These are phyloP conservation scores for Pogona vitticeps DNA, from an alignment of 2,113 vertebrate species.

Conservation along the genomic window DNA sequence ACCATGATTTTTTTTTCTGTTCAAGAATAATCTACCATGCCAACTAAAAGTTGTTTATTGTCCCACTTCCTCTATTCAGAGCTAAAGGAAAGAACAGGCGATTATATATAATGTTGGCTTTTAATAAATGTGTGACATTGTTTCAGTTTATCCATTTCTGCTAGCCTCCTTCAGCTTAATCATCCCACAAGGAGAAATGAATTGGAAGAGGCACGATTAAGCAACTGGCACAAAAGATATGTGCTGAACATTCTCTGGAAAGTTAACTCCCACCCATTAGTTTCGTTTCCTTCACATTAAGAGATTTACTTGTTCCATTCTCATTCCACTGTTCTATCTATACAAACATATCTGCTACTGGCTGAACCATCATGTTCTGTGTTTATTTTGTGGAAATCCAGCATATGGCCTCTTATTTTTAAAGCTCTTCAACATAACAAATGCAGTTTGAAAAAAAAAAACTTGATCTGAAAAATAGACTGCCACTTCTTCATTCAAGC, in stretches of 20 bases:
- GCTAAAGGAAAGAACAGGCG: neutral
- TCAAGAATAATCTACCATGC: neutral
- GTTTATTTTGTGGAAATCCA: neutral
- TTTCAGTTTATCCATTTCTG: neutral
- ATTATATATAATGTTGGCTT: neutral
- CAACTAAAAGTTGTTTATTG: neutral
- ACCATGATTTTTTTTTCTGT: neutral
- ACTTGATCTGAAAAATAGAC: neutral
- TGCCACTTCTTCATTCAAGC: neutral
- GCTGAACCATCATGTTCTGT: neutral
- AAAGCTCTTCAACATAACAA: neutral
- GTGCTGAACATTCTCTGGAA: neutral
- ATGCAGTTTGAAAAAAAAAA: neutral
- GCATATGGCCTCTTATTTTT: neutral
- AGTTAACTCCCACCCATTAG: neutral
- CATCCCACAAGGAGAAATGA: neutral
- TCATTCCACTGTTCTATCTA: neutral
- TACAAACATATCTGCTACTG: neutral
- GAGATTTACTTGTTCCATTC: neutral
- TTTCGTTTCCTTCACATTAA: neutral
- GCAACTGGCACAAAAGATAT: neutral
- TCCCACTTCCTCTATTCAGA: neutral
- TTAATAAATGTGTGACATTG: neutral
- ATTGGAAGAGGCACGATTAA: conserved; percentile 21
- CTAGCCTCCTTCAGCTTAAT: neutral